Evolutionary conservation across 2,113 vertebrate genomes (phyloP).

Genomic region (Proteles cristata): DNA sequence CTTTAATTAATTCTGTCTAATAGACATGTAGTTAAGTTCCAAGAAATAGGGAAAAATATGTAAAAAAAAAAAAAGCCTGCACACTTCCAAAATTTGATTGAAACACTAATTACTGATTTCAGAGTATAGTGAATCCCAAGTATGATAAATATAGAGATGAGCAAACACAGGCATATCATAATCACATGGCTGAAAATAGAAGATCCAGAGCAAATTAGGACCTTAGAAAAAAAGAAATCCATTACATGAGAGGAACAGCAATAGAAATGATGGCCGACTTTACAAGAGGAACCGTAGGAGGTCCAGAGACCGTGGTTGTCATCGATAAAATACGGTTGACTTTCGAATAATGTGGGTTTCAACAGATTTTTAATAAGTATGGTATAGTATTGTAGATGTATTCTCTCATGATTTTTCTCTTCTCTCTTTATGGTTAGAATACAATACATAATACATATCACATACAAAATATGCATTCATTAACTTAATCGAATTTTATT

Average conservation of each 20-base stretch:
- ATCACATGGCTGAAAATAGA: neutral
- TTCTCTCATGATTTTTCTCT: neutral
- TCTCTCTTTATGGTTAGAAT: neutral
- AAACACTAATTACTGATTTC: neutral
- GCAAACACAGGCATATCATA: neutral
- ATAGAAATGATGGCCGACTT: neutral
- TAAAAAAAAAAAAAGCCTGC: neutral
- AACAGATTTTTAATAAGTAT: neutral
- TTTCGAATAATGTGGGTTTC: neutral
- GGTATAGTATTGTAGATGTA: neutral
- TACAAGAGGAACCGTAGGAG: neutral
- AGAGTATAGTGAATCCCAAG: neutral
- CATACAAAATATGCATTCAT: neutral
- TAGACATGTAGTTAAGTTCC: neutral
- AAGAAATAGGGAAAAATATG: neutral
- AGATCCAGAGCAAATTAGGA: neutral
- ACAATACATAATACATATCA: neutral
- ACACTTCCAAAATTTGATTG: neutral
- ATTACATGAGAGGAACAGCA: neutral
- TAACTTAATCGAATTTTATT: neutral
- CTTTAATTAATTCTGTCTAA: neutral
- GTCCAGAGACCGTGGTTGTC: neutral
- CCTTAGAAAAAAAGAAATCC: neutral
- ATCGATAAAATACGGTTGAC: neutral
- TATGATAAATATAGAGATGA: neutral